These are phyloP conservation scores for Buphagus erythrorhynchus DNA, from an alignment of 2,797 vertebrate genomes.

Conservation along the genomic window DNA sequence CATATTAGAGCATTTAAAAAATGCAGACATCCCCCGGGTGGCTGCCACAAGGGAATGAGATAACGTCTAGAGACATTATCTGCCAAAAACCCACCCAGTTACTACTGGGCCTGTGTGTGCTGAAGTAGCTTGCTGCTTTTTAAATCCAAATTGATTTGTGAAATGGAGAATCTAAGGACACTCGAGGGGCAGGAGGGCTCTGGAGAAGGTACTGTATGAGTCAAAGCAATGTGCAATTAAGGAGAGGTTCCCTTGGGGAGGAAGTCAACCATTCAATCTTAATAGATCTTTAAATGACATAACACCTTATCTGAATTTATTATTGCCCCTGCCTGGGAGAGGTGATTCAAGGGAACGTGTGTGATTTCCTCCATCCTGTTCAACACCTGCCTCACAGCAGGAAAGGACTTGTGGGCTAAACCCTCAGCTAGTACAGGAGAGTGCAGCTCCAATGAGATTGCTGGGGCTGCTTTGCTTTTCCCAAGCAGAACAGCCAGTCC, in stretches of 20 bases:
- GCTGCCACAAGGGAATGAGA: not conserved
- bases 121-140: not conserved
- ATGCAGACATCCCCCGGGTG: not conserved
- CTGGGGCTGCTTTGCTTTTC: not conserved
- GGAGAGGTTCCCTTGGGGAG: not conserved
- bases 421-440: not conserved
- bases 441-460: not conserved
- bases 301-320: not conserved
- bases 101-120: not conserved
- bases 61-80: not conserved
- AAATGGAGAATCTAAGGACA: not conserved
- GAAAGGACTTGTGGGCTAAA: not conserved
- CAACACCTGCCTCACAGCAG: conserved; percentile 37
- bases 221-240: not conserved
- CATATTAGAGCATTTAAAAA: not conserved
- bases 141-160: not conserved
- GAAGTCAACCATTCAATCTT: not conserved
- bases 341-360: not conserved
- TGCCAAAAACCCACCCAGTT: not conserved
- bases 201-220: not conserved
- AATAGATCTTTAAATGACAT: conserved; percentile 7
- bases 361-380: conserved; percentile 24
- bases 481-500: not conserved
- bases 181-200: not conserved
- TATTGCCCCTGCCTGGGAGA: not conserved